Evolutionary conservation across 2,113 vertebrate species (phyloP).

Genomic region (Oenanthe oenanthe): DNA sequence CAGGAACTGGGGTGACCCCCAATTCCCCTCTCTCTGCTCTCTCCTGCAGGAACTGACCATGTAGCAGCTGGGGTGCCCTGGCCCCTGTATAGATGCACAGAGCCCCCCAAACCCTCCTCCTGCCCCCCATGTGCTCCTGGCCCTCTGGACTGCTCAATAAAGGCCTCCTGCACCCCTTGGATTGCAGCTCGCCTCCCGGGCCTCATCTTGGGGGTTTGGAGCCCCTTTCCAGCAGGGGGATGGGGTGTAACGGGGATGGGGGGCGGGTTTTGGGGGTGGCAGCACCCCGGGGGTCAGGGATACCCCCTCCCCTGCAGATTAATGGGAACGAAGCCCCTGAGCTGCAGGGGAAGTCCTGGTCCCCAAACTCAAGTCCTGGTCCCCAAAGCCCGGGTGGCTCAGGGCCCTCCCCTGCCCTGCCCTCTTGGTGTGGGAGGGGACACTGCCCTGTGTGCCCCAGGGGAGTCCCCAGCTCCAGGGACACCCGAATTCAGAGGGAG

Average conservation of each 20-base stretch:
- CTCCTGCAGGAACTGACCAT: slow-evolving; percentile 78
- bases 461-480: background rate
- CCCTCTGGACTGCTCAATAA: slow-evolving; percentile 52
- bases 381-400: background rate
- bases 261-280: too few species aligned
- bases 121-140: background rate
- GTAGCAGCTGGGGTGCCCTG: slow-evolving; percentile 53
- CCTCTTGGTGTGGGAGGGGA: background rate
- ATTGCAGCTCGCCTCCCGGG: background rate
- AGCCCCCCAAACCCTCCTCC: background rate
- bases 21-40: background rate
- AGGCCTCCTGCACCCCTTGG: slow-evolving; percentile 49
- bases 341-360: too few species aligned
- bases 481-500: background rate
- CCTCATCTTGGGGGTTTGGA: too few species aligned
- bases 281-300: too few species aligned
- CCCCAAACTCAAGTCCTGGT: too few species aligned
- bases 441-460: background rate
- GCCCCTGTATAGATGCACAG: slow-evolving; percentile 58
- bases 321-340: background rate
- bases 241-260: too few species aligned
- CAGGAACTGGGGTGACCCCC: fast-evolving
- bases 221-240: too few species aligned
- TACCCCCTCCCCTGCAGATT: too few species aligned
- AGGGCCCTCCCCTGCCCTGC: background rate